Evolutionary conservation across 2,888 invertebrate species (phyloP), one percentile per base, ranked within the genome.

Genomic region (Zygogramma bicolorata): DNA sequence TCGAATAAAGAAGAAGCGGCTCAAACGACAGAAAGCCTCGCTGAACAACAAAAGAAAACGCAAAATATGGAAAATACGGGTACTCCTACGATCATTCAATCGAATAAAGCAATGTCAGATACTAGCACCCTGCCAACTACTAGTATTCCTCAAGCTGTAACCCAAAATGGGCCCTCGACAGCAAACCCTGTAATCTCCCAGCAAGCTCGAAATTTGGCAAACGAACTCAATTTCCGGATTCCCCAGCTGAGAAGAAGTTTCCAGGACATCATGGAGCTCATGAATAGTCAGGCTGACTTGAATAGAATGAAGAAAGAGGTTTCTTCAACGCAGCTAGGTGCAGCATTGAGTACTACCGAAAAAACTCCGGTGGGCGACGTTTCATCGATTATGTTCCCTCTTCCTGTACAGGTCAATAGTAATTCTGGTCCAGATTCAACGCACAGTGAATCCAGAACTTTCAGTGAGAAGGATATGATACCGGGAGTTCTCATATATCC

Each of bases 401-500:
- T 22, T 38, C 6, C 3, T 38, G 8, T 38, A n/a, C 2, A 38
- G 38, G 10, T 38, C 38, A 38, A 38, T 8, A 38, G 3, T 38
- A 38, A 13, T 38, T 38, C 38, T 38, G 42, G 18, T 7, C 4
- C 15, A 3, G 15, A 46, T 46, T 15, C 42, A 18, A 18, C 15
- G n/a, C 31, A 61, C 25, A 13, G 38, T 20, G 53, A 15, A 3
- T 7, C n/a, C 15, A 31, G 18, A 8, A 18, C 34, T 3, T 25
- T 20, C 29, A 53, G 34, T 20, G 65, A 70, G 3, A 46, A 63
- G 22, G 70, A 75, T 61, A 70, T 78, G 40, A 66, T 77, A n/a
- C 79, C 80, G 7, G 80, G 79, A 15, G 65, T 80, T 57, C 67
- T 80, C n/a, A 78, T 80, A 46, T 80, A 78, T 70, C 76, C 77